These are phyloP conservation scores for Ariopsis seemanni DNA, from an alignment of 2,113 vertebrate species.

Conservation along the genomic window DNA sequence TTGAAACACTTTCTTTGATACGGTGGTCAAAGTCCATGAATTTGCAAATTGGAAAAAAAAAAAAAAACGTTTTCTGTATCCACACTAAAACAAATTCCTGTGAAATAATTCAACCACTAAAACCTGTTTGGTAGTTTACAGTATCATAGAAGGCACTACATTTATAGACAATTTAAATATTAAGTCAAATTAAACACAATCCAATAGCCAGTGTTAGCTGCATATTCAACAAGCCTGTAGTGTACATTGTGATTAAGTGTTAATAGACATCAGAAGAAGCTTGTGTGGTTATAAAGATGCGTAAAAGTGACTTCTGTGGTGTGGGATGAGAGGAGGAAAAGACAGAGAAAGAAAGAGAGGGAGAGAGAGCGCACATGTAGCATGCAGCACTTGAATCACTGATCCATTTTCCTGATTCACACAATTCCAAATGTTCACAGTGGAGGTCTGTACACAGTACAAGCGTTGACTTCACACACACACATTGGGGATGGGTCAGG, in stretches of 20 bases:
- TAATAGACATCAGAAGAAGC: background rate
- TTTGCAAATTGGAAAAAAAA: background rate
- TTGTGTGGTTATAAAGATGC: background rate
- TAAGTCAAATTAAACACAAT: background rate
- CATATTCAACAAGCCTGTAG: background rate
- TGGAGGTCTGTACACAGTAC: slow-evolving; percentile 9
- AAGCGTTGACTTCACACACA: background rate
- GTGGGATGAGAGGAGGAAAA: background rate
- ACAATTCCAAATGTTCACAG: slow-evolving; percentile 16
- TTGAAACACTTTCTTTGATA: background rate
- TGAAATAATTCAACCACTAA: background rate
- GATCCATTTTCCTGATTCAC: slow-evolving; percentile 5
- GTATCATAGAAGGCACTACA: background rate
- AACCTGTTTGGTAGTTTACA: background rate
- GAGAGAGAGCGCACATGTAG: background rate
- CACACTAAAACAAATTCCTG: background rate
- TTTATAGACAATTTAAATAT: background rate
- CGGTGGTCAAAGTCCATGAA: background rate
- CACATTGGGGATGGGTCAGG: slow-evolving; percentile 23
- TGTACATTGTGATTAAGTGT: background rate
- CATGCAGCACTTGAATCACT: background rate
- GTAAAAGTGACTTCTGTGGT: background rate
- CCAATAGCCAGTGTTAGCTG: background rate
- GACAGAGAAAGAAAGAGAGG: background rate
- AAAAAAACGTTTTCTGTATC: background rate